Percentiles rank a stretch among this genome's conserved stretches.
Conservation (phyloP, 2,888 invertebrate species). For the Amblyteles armatorius region DNA sequence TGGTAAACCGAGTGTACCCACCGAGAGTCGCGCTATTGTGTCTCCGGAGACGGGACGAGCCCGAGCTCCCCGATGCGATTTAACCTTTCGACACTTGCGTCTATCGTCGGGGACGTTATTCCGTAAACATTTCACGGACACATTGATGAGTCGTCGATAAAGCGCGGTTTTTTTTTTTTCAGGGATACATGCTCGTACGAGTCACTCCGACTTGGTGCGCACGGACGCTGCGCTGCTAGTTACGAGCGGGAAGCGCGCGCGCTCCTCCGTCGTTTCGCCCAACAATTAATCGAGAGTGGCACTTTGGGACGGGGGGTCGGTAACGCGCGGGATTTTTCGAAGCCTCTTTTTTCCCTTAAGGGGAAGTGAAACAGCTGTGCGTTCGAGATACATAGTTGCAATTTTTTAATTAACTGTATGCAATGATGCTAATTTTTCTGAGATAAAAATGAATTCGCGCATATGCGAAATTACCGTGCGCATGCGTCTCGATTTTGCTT, state of each 20-base stretch:
- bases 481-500: no score
- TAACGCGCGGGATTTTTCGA: background rate
- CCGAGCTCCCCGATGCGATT: background rate
- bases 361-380: no score
- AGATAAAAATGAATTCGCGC: no score
- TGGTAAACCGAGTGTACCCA: constrained; percentile 9
- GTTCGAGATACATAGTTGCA: no score
- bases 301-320: background rate
- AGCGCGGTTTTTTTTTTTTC: constrained; percentile 58
- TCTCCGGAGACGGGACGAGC: background rate
- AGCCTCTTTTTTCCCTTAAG: background rate
- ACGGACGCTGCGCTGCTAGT: constrained; percentile 73
- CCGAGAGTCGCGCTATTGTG: background rate
- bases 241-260: constrained; percentile 40
- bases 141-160: constrained; percentile 37
- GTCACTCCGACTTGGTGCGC: constrained; percentile 67
- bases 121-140: constrained; percentile 59
- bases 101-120: background rate
- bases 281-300: constrained; percentile 9
- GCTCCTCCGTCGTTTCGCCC: constrained; percentile 9
- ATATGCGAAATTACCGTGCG: no score
- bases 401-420: no score
- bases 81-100: constrained; percentile 10
- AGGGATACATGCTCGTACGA: constrained; percentile 74
- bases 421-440: no score